Percentiles rank a stretch among this genome's conserved stretches.
phyloP scores from a whole-genome alignment of 2,113 vertebrate genomes.

The Corapipo altera region DNA sequence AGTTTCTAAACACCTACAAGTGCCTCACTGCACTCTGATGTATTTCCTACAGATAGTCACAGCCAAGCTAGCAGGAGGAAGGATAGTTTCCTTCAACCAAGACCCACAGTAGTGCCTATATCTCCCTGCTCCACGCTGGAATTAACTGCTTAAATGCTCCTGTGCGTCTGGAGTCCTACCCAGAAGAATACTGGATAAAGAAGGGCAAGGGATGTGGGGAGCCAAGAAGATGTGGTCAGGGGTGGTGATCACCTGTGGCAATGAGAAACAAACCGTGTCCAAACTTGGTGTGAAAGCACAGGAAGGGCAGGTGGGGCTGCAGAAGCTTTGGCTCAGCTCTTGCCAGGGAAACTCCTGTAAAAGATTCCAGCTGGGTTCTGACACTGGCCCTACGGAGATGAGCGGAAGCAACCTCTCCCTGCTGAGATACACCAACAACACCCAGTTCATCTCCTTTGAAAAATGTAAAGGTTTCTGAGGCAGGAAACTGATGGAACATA shows the following conservation, averaged over 20 bases:
- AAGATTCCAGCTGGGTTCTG: background rate
- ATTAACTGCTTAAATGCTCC: background rate
- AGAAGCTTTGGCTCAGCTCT: background rate
- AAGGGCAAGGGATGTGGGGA: background rate
- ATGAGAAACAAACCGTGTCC: background rate
- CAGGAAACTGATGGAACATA: background rate
- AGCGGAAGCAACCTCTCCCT: background rate
- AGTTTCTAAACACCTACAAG: background rate
- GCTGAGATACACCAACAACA: background rate
- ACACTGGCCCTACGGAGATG: accelerated
- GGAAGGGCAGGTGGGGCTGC: background rate
- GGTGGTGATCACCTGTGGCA: background rate
- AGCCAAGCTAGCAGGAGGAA: background rate
- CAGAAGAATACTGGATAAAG: background rate
- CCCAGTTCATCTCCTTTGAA: background rate
- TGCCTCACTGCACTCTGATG: background rate
- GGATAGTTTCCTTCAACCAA: background rate
- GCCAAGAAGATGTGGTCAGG: background rate
- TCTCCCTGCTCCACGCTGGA: background rate
- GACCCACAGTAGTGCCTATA: background rate
- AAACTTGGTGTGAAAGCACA: background rate
- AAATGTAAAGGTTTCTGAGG: background rate
- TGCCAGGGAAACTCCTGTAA: background rate
- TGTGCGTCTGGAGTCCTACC: background rate
- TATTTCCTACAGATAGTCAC: background rate